Conservation (phyloP, 2,888 invertebrate genomes). For the Cecidostiba fungosa region DNA sequence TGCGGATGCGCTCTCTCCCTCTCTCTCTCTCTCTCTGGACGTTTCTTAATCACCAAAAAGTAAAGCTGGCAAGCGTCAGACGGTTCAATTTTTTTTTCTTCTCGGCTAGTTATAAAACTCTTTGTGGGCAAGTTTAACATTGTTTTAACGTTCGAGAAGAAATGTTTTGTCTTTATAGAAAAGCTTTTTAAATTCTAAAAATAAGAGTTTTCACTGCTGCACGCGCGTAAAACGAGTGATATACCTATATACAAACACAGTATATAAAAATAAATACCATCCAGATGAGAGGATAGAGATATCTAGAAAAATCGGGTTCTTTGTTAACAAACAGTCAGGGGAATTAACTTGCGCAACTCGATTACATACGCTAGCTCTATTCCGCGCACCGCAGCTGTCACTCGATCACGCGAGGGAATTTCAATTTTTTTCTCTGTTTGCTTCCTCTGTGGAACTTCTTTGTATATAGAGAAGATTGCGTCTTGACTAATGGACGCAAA, state of each 20-base stretch:
- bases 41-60: conserved; percentile 44
- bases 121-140: neutral
- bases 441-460: neutral
- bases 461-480: neutral
- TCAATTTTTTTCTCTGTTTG: neutral
- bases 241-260: too few relatives aligned
- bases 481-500: neutral
- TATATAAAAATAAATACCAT: neutral
- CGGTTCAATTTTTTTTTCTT: neutral
- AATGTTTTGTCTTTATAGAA: neutral
- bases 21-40: neutral
- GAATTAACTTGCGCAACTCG: conserved; percentile 33
- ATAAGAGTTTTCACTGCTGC: neutral
- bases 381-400: neutral
- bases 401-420: conserved; percentile 1
- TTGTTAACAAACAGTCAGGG: neutral
- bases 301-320: neutral
- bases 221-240: too few relatives aligned
- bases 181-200: neutral
- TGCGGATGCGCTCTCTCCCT: conserved; percentile 44
- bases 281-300: neutral
- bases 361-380: neutral
- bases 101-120: neutral
- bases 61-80: neutral
- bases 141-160: neutral